Percentiles rank a stretch among this genome's conserved stretches.
These are phyloP conservation scores for Aphrocallistes beatrix DNA, from an alignment of 37 sponge, comb jelly and placozoan species.

Conservation along the genomic window DNA sequence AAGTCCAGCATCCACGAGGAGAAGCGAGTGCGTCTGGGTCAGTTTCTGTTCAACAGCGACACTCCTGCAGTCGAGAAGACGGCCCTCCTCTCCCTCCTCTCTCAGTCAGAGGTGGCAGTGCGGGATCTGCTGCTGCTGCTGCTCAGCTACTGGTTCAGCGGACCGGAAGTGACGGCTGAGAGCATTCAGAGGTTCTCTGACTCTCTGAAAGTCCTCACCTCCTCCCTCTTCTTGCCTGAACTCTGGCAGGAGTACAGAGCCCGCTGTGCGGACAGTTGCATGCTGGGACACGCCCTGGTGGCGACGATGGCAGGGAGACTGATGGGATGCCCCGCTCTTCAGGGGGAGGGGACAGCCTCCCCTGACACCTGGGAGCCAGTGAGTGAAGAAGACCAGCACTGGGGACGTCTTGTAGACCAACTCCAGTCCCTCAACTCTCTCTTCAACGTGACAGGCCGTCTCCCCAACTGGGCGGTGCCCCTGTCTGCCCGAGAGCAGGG, in stretches of 20 bases:
- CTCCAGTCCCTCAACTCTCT: neutral
- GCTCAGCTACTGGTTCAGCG: neutral
- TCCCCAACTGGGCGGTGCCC: neutral
- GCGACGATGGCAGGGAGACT: neutral
- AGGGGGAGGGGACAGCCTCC: neutral
- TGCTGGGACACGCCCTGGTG: neutral
- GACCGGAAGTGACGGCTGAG: neutral
- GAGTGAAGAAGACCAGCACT: neutral
- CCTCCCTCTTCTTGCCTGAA: neutral
- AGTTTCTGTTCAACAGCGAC: conserved; percentile 1
- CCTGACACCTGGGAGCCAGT: neutral
- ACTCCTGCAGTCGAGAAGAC: neutral
- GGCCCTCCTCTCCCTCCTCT: neutral
- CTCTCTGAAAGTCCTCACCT: neutral
- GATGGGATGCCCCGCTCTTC: neutral
- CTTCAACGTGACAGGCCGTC: neutral
- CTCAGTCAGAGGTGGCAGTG: neutral
- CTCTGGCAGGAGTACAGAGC: neutral
- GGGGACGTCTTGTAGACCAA: neutral
- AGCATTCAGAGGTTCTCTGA: neutral
- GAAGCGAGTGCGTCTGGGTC: neutral
- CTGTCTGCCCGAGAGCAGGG: neutral
- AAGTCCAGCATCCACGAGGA: neutral
- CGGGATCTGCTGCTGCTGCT: neutral
- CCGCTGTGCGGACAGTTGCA: neutral